Evolutionary conservation across 2,113 vertebrate genomes (phyloP).

Genomic region (Colistium nudipinnis): DNA sequence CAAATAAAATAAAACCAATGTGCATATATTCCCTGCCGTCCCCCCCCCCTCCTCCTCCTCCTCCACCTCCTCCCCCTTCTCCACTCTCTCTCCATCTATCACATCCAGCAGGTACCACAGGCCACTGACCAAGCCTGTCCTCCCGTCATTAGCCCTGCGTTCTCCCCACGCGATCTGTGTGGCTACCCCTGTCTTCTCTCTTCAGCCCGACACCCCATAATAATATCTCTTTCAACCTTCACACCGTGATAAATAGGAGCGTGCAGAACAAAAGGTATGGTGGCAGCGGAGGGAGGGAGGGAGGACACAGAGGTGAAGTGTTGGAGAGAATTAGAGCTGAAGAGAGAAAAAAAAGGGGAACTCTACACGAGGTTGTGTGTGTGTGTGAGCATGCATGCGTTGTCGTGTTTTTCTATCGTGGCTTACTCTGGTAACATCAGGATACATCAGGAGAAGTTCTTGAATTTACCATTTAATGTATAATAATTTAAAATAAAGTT

Average conservation of each 20-base stretch:
- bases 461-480: too few relatives aligned
- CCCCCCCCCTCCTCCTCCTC: constrained; percentile 6
- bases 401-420: neutral
- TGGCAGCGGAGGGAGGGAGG: constrained; percentile 59
- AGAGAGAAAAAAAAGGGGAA: constrained; percentile 47
- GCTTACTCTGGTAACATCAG: neutral
- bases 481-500: too few relatives aligned
- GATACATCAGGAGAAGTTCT: neutral
- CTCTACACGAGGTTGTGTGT: constrained; percentile 5
- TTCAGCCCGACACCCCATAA: constrained; percentile 92
- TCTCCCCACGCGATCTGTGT: constrained; percentile 99
- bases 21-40: constrained; percentile 44
- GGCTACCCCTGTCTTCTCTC: constrained; percentile 99
- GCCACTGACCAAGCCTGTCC: constrained; percentile 99
- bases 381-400: neutral
- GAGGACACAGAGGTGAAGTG: constrained; percentile 88
- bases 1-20: constrained; percentile 61
- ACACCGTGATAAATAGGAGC: constrained; percentile 99
- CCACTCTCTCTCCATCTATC: constrained; percentile 98
- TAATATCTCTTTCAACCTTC: constrained; percentile 99
- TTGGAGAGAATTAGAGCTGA: constrained; percentile 59
- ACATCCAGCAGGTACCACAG: constrained; percentile 93
- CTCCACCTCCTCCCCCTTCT: constrained; percentile 18
- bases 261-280: constrained; percentile 96
- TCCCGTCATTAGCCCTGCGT: constrained; percentile 97